Conservation (phyloP, 2,797 vertebrate species). For the Lophura swinhoii region DNA sequence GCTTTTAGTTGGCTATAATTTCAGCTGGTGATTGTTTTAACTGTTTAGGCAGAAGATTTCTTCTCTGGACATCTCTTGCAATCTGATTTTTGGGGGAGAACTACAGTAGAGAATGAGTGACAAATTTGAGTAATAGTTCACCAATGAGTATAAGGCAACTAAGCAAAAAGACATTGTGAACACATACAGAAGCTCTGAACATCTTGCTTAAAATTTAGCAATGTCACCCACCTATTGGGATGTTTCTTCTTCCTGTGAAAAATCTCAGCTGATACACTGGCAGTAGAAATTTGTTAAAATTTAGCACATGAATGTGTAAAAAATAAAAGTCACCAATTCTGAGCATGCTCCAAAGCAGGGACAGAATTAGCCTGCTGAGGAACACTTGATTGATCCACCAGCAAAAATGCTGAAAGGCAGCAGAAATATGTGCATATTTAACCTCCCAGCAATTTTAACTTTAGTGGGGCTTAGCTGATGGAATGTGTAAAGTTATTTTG, state of each 20-base stretch:
- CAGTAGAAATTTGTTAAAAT: background rate
- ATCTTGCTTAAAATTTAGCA: background rate
- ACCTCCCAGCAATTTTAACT: constrained; percentile 10
- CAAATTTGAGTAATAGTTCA: background rate
- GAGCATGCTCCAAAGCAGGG: background rate
- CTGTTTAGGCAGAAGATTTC: background rate
- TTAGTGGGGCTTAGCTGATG: background rate
- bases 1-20: background rate
- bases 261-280: background rate
- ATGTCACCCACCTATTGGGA: background rate
- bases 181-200: background rate
- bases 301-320: background rate
- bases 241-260: background rate
- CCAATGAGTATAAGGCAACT: background rate
- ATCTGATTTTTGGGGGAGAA: background rate
- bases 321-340: background rate
- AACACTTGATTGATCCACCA: constrained; percentile 37
- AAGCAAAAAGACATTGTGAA: background rate
- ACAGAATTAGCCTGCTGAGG: constrained; percentile 32
- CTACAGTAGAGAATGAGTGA: background rate
- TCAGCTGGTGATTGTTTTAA: constrained; percentile 10
- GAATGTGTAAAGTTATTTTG: background rate
- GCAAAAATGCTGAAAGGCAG: constrained; percentile 40
- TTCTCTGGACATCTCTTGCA: background rate
- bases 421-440: constrained; percentile 22